These are phyloP conservation scores for Cololabis saira DNA, from an alignment of 2,113 vertebrate species.

Conservation along the genomic window DNA sequence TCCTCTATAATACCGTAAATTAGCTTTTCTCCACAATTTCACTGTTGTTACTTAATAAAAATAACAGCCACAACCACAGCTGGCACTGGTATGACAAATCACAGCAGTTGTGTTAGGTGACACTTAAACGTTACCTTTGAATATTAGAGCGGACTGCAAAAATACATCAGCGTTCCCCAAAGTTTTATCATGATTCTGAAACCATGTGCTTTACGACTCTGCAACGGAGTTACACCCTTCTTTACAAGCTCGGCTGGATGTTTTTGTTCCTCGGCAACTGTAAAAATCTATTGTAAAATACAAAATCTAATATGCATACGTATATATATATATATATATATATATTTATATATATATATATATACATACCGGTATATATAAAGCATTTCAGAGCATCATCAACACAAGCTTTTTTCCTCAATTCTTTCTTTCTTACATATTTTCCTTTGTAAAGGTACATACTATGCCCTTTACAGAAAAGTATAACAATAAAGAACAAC, in stretches of 20 bases:
- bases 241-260: not conserved
- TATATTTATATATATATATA: not conserved
- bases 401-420: no score
- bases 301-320: not conserved
- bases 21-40: no score
- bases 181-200: conserved; percentile 14
- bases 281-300: conserved; percentile 16
- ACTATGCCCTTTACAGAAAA: no score
- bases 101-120: not conserved
- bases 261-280: conserved; percentile 2
- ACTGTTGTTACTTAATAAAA: no score
- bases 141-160: not conserved
- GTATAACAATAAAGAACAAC: no score
- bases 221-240: conserved; percentile 6
- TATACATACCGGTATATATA: not conserved
- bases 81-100: not conserved
- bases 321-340: not conserved
- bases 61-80: no score
- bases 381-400: not conserved
- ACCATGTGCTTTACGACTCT: not conserved
- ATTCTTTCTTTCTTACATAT: no score
- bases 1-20: no score
- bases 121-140: not conserved
- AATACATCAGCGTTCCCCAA: not conserved
- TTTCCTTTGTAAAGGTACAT: no score